Base-by-base conservation (phyloP, 92 coral and sea anemone genomes). In the Actinernus sp. region DNA sequence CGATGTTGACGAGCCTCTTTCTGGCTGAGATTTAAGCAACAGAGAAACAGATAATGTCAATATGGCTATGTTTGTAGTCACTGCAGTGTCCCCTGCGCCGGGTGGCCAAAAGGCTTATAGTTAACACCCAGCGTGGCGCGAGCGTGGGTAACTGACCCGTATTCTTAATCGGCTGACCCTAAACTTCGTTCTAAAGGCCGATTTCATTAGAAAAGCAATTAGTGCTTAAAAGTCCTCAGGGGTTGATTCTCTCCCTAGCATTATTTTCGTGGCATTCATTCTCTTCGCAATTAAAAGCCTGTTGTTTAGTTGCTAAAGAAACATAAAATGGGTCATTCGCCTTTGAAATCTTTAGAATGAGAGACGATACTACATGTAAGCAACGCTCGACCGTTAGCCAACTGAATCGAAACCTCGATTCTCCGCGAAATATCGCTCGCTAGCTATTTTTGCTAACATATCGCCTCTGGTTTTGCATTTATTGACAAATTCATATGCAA, bases 271-370 rank as follows among this genome's bases (percentile, higher is more conserved):
- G 80, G 89, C 79, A 83, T 86, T 90, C 83, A 86, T 90, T 90
- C 88, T 90, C 55, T 69, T 41, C 63, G 86, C 86, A 90, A 90
- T 90, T 86, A 90, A 76, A 61, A 57, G 75, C 61, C 92, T 76
- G 97, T 90, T 90, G 97, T 90, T 90, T 84, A 43, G 49, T 65
- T 61, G 73, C 97, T 83, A 76, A 80, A 70, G 75, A 78, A 90
- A 90, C 97, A 90, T 76, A 73, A 77, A 81, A 81, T 90, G 92
- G 97, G 97, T 90, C 97, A 90, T 83, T 79, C 84, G 67, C 97
- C 72, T 86, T 81, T 74, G 83, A 90, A 90, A 80, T 86, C 71
- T 60, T 74, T 74, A 53, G 86, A 90, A 90, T 73, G 76, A 57
- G 84, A 86, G 75, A 78, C 57, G 86, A 67, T 84, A 84, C 61